Evolutionary conservation across 2,797 vertebrate species (phyloP).

Genomic region (Onychomys arenicola): DNA sequence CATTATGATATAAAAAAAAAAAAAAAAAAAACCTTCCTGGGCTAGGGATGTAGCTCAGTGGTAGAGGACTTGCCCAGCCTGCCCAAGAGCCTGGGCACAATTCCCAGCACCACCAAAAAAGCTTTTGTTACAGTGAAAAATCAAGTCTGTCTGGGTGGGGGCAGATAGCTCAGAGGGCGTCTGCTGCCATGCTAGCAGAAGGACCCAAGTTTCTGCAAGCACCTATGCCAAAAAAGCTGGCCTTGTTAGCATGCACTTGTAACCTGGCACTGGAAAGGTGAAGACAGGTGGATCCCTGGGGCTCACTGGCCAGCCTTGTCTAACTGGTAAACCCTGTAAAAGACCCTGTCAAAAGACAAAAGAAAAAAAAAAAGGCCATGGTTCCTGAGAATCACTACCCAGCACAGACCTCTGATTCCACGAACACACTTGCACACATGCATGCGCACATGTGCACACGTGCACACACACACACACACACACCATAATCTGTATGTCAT

Average conservation of each 20-base stretch:
- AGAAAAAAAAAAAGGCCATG: not conserved
- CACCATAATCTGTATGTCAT: not conserved
- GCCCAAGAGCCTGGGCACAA: not conserved
- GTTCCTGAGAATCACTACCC: not conserved
- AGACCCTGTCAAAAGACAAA: not conserved
- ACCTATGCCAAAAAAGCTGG: not conserved
- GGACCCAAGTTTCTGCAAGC: not conserved
- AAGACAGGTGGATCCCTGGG: not conserved
- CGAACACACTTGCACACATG: not conserved
- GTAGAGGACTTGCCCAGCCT: not conserved
- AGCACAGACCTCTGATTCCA: not conserved
- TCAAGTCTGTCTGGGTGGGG: not conserved
- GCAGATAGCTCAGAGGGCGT: not conserved
- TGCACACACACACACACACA: not conserved
- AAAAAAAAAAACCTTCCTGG: not conserved
- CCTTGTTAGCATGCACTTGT: not conserved
- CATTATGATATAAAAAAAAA: too few species aligned
- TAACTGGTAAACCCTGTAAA: not conserved
- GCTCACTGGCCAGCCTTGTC: not conserved
- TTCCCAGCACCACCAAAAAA: not conserved
- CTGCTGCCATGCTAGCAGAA: not conserved
- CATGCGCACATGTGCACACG: not conserved
- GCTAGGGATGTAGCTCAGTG: not conserved
- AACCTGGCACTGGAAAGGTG: not conserved
- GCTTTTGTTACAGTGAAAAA: not conserved